A percentile compares a stretch with the other conserved stretches of the same genome.
Conservation (phyloP, 2,113 vertebrate genomes). For the Cebidichthys violaceus region DNA sequence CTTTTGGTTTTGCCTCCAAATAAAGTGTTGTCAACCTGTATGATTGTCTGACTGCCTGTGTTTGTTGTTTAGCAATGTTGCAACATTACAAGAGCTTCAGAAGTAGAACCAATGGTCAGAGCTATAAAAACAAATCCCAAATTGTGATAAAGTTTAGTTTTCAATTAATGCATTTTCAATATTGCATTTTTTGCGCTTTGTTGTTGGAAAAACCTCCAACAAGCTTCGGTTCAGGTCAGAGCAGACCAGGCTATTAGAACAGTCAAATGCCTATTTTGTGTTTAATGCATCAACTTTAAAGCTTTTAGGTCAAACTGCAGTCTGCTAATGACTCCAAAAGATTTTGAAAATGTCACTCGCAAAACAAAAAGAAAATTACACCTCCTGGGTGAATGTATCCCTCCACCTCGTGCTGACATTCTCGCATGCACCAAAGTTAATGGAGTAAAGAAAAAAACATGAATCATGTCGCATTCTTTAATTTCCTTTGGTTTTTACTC, state of each 20-base stretch:
- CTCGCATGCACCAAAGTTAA: conserved; percentile 38
- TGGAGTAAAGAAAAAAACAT: conserved; percentile 41
- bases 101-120: not conserved
- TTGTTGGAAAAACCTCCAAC: not conserved
- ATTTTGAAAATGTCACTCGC: conserved; percentile 41
- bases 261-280: not conserved
- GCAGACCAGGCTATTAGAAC: not conserved
- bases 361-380: conserved; percentile 23
- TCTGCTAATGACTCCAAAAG: conserved; percentile 5
- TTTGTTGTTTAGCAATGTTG: not conserved
- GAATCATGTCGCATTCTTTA: conserved; percentile 25
- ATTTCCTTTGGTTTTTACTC: conserved; percentile 53
- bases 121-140: not conserved
- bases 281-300: not conserved
- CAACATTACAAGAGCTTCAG: not conserved
- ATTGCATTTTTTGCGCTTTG: not conserved
- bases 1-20: not conserved
- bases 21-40: not conserved
- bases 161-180: not conserved
- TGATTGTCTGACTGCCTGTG: not conserved
- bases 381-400: not conserved
- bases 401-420: conserved; percentile 16
- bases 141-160: not conserved
- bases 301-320: not conserved
- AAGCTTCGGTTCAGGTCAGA: not conserved